Base-by-base conservation (phyloP, 35 echinoderm and acorn worm genomes). In the Ophiothrix spiculata region DNA sequence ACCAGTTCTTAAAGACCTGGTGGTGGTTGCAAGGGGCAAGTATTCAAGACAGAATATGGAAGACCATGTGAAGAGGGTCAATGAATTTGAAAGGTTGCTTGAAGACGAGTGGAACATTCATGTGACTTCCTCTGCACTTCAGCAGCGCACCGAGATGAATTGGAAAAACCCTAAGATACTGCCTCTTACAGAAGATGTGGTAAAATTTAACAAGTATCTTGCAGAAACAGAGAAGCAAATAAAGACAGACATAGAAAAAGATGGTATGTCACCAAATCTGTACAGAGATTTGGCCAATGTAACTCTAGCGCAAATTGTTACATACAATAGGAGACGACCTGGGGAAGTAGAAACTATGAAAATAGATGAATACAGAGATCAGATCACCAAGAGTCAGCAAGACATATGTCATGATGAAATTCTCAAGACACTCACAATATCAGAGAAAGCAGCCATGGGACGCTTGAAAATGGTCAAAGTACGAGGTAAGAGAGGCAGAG, bases 11-110 rank as follows among this genome's bases (percentile, higher is more conserved):
- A 83, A 75, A 36, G 63, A 83, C 39, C 42, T 56, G 39, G 81
- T 86, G 32, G 40, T 46, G 46, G 35, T 93, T 33, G 14, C 33
- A 12, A 1, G 83, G 23, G 36, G 91, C 34, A 56, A 90, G 6
- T 49, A 49, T 49, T n/a, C n/a, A n/a, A n/a, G n/a, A n/a, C 74
- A 91, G 40, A 91, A 85, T 21, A 91, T 91, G 89, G n/a, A 85
- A 75, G 33, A 85, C 81, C 0, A 33, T 85, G 10, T 81, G 28
- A 16, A 91, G 80, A 78, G 76, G 84, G 36, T 76, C 85, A 31
- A 77, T 11, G 79, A 87, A 2, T 87, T 79, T 40, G 39, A 81
- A 1, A 88, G 38, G 35, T 56, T 85, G 32, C 17, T 38, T 32
- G 56, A 89, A 12, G 75, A 56, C 36, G 64, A 82, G 13, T 93